These are phyloP conservation scores for Montipora efflorescens DNA, from an alignment of 64 coral and sea anemone genomes.

Conservation along the genomic window DNA sequence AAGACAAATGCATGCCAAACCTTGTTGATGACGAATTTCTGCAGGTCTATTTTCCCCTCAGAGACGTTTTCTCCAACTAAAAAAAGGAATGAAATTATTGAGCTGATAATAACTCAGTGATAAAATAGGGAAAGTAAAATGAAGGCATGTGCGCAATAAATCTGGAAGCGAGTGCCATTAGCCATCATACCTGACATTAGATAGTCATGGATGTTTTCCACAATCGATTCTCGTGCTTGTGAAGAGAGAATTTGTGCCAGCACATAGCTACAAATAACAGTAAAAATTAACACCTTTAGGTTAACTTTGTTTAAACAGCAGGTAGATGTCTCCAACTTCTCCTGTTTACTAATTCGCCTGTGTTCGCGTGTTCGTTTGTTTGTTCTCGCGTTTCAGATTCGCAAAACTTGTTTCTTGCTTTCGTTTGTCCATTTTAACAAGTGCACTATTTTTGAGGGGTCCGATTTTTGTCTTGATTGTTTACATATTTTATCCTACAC, in stretches of 20 bases:
- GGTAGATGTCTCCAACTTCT: no score
- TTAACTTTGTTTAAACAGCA: not conserved
- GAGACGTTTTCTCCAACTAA: slow-evolving; percentile 90
- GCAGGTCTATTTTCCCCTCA: slow-evolving; percentile 76
- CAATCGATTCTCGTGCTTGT: slow-evolving; percentile 85
- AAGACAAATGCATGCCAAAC: slow-evolving; percentile 30
- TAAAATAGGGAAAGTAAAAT: not conserved
- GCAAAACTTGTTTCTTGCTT: no score
- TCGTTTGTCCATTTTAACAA: no score
- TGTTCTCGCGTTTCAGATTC: no score
- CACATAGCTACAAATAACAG: slow-evolving; percentile 70
- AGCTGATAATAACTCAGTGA: no score
- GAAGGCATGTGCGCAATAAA: not conserved
- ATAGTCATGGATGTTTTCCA: slow-evolving; percentile 96
- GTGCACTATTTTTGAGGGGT: no score
- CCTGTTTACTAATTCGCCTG: no score
- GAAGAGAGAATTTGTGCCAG: slow-evolving; percentile 95
- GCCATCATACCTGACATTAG: slow-evolving; percentile 76
- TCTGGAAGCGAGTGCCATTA: not conserved
- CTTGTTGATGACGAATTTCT: slow-evolving; percentile 97
- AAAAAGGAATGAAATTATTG: slow-evolving; percentile 7
- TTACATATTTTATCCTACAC: no score
- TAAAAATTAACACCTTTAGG: not conserved
- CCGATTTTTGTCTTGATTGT: no score
- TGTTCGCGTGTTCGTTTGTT: no score